phyloP scores from a whole-genome alignment of 2,888 invertebrate species.

The Leptopterna dolabrata region DNA sequence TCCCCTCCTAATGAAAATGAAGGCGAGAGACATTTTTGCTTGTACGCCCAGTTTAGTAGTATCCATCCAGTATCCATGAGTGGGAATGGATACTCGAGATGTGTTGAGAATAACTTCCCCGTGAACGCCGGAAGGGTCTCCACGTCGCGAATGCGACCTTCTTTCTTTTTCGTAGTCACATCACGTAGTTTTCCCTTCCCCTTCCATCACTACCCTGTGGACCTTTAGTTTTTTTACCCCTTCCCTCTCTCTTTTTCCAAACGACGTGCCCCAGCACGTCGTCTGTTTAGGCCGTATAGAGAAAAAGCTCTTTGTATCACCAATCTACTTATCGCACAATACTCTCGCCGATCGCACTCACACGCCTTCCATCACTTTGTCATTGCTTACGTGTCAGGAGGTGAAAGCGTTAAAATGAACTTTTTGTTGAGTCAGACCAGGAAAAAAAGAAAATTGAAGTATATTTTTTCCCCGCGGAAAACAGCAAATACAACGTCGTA shows the following conservation, averaged over 20 bases:
- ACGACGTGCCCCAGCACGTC: background rate
- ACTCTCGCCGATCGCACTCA: too few species aligned
- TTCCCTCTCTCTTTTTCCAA: background rate
- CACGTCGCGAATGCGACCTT: background rate
- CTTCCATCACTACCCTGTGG: background rate
- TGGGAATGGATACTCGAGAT: background rate
- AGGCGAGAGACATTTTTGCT: too few species aligned
- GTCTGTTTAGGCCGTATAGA: background rate
- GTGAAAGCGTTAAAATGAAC: slow-evolving; percentile 10
- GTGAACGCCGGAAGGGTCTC: background rate
- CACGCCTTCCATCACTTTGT: background rate
- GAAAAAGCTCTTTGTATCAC: background rate
- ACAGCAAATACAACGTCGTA: too few species aligned
- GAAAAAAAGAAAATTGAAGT: background rate
- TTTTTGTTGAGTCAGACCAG: background rate
- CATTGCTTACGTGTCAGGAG: background rate
- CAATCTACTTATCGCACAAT: background rate
- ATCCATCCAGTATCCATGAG: background rate
- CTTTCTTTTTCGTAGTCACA: background rate
- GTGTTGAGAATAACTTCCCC: background rate
- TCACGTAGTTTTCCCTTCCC: background rate
- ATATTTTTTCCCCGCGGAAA: background rate
- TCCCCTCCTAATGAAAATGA: too few species aligned
- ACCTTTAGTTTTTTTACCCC: background rate
- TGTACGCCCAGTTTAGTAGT: too few species aligned